Percentiles rank a stretch among this genome's conserved stretches.
Evolutionary conservation across 2,113 vertebrate genomes (phyloP).

Genomic region (Myocastor coypus): DNA sequence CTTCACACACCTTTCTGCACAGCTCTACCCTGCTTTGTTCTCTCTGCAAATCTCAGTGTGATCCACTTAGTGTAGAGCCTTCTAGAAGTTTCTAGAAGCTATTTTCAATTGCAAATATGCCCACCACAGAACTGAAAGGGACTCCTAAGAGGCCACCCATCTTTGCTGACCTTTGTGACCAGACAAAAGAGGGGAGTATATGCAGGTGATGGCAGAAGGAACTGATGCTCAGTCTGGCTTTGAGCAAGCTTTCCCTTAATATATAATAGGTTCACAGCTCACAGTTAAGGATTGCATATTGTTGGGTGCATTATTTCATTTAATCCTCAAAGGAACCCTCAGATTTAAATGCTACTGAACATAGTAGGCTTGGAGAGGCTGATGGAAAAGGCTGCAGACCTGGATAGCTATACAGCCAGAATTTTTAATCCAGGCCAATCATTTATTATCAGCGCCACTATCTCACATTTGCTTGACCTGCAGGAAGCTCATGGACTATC

Average conservation of each 20-base stretch:
- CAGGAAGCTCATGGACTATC: not conserved
- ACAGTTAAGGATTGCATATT: not conserved
- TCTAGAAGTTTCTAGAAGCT: slow-evolving; percentile 49
- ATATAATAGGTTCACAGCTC: not conserved
- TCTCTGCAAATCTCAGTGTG: not conserved
- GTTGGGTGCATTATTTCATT: not conserved
- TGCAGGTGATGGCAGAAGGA: slow-evolving; percentile 16
- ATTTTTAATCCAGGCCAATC: not conserved
- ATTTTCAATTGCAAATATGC: slow-evolving; percentile 76
- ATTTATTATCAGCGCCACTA: not conserved
- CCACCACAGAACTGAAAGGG: slow-evolving; percentile 74
- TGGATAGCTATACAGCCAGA: not conserved
- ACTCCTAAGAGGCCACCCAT: slow-evolving; percentile 30
- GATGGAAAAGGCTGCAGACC: not conserved
- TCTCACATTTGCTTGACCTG: not conserved
- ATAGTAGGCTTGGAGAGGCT: not conserved
- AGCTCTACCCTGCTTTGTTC: not conserved
- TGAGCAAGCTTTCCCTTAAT: not conserved
- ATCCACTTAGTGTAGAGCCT: not conserved
- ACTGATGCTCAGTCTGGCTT: not conserved
- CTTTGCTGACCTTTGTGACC: slow-evolving; percentile 74
- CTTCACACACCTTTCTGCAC: not conserved
- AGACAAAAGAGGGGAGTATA: slow-evolving; percentile 33
- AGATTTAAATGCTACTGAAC: not conserved
- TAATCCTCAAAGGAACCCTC: not conserved